Base-by-base conservation (phyloP, 2,113 vertebrate genomes). In the Coptodon rendalli region DNA sequence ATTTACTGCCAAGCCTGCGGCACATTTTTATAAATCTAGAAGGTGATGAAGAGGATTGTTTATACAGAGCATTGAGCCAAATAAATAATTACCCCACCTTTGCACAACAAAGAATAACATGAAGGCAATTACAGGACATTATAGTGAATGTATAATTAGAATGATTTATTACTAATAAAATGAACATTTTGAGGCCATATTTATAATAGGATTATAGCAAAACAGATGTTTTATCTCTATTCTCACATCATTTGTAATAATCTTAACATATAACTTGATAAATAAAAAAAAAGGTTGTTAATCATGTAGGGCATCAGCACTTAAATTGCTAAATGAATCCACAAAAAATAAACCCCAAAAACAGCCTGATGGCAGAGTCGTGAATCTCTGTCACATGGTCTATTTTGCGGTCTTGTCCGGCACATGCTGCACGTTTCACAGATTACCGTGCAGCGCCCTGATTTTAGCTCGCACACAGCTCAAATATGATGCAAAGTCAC, bases 401-500 rank as follows among this genome's bases (percentile, higher is more conserved):
- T 61, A 79, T 89, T 87, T 81, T 87, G 22, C 8, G 4, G 50
- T 48, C 61, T 76, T 61, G 19, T 81, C 50, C 9, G 2, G 81
- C 87, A 91, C 91, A 92, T 92, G 89, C 57, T 27, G 88, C 89
- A 88, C 82, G 92, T 94, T 95, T 88, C 59, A 6, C 83, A 94
- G 94, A 93, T 95, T 90, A 95, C 56, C 2, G 31, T 34, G 84
- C 86, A 66, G 66, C 27, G 40, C 81, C 81, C 86, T 45, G 81
- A 88, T 80, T 90, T 82, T 82, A 87, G 88, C 43, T 89, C 73
- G 82, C 86, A 87, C 87, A 38, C 87, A 48, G 79, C 85, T 87
- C 56, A 73, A 52, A 81, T 89, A 91, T 84, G 89, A 94, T 93
- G 92, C 89, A 86, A 93, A 93, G 92, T 94, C 93, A 91, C 92